Evolutionary conservation across 2,888 invertebrate species (phyloP).

Genomic region (Diaprepes abbreviatus): DNA sequence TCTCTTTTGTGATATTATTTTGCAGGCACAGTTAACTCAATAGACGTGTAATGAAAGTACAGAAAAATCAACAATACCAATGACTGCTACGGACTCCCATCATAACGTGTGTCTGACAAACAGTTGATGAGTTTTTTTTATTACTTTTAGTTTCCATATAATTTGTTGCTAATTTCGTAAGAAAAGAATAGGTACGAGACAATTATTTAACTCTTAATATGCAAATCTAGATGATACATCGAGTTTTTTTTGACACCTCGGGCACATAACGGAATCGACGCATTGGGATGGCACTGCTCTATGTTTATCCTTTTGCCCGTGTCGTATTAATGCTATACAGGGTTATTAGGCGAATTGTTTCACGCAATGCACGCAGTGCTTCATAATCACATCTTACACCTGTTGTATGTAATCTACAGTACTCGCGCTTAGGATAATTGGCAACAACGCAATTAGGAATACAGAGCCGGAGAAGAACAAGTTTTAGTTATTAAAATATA

Average conservation of each 20-base stretch:
- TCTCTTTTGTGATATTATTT: too few species aligned
- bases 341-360: constrained; percentile 27
- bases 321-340: neutral
- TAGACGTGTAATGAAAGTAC: too few species aligned
- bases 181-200: too few species aligned
- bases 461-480: constrained; percentile 23
- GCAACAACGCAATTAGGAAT: neutral
- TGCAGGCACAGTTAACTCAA: too few species aligned
- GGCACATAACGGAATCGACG: constrained; percentile 18
- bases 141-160: too few species aligned
- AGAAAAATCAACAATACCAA: too few species aligned
- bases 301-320: constrained; percentile 15
- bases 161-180: too few species aligned
- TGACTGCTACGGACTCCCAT: too few species aligned
- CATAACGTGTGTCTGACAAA: too few species aligned
- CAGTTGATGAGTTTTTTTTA: too few species aligned
- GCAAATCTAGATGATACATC: neutral
- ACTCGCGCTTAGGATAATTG: constrained; percentile 24
- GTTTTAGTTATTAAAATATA: too few species aligned
- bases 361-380: constrained; percentile 29
- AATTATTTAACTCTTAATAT: constrained; percentile 4
- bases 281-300: constrained; percentile 7
- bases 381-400: constrained; percentile 27
- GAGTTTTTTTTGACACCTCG: constrained; percentile 10
- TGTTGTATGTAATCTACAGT: constrained; percentile 12